A percentile compares a stretch with the other conserved stretches of the same genome.
Evolutionary conservation across 2,888 invertebrate species (phyloP).

Genomic region (Cynaeus angustus): DNA sequence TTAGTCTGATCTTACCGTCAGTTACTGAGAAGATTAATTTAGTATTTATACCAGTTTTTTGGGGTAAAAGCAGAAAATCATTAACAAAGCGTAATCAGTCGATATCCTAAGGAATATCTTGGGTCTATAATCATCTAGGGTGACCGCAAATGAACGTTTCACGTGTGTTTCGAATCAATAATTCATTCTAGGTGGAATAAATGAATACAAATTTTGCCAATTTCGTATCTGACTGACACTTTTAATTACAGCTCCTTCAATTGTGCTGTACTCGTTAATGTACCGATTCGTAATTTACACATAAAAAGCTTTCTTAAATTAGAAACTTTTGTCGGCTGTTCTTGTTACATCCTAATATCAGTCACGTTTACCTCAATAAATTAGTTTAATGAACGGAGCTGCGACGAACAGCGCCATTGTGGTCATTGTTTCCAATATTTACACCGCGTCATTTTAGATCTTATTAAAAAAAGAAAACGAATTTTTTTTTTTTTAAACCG

Average conservation of each 20-base stretch:
- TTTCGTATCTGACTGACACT: conserved; percentile 42
- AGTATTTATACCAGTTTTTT: background rate
- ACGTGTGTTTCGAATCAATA: conserved; percentile 49
- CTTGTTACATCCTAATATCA: conserved; percentile 8
- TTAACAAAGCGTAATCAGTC: conserved; percentile 42
- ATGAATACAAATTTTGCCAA: conserved; percentile 48
- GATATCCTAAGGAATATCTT: conserved; percentile 40
- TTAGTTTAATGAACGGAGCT: conserved; percentile 2
- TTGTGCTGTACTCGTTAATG: conserved; percentile 8
- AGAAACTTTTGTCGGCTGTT: conserved; percentile 1
- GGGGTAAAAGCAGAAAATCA: conserved; percentile 37
- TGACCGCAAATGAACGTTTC: conserved; percentile 48
- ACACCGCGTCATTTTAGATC: background rate
- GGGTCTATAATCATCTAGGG: conserved; percentile 27
- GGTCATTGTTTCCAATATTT: conserved; percentile 1
- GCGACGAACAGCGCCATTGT: conserved; percentile 2
- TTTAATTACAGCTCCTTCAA: conserved; percentile 34
- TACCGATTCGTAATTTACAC: conserved; percentile 18
- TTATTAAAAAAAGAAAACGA: no score
- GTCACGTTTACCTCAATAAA: conserved; percentile 10
- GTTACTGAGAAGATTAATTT: no score
- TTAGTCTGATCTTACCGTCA: no score
- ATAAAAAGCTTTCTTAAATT: conserved; percentile 15
- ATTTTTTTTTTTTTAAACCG: no score
- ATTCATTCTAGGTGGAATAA: conserved; percentile 45